Evolutionary conservation across 1,140 invertebrate genomes (phyloP), one percentile per base, ranked within the genome.

Genomic region (Rhopalosiphum padi): DNA sequence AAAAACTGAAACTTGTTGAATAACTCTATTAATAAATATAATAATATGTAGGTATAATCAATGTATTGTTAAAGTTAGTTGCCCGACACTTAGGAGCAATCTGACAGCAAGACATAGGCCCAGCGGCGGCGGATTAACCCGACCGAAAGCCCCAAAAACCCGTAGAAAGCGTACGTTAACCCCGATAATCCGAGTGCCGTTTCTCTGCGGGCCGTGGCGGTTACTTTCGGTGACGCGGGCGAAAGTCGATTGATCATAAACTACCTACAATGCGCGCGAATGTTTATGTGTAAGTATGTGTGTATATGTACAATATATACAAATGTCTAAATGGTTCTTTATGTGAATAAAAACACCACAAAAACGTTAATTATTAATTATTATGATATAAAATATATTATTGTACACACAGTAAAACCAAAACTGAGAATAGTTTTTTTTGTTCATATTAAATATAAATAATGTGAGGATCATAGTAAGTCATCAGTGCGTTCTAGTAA

Each of bases 181-280:
- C 30, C 85, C 18, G 48, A 25, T 53, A 89, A 53, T 53, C 41
- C 41, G 25, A 5, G 15, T 15, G 43, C 15, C 60, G 87, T 89
- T 89, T 89, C 87, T 53, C 87, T 51, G 22, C 43, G 9, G 85
- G 23, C 48, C 8, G 43, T 18, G 30, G 43, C 90, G 30, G 25
- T 82, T 55, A 46, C 89, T 90, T 90, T 90, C 89, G 55, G 89
- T 41, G 53, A 68, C 5, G 60, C 60, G 60, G 86, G 90, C 90
- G 90, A 91, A 91, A 91, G 90, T 91, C 90, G 68, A 91, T 91
- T 77, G 68, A 91, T 91, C 90, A 48, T 91, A 53, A 77, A 77
- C 60, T 77, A 77, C 30, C 60, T n/a, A 77, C 60, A 77, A 21
- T n/a, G 9, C 30, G 15, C 30, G 4, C 60, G 25, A 3, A 25